Evolutionary conservation across 2,113 vertebrate genomes (phyloP), one percentile per base, ranked within the genome.

Genomic region (Limanda limanda): DNA sequence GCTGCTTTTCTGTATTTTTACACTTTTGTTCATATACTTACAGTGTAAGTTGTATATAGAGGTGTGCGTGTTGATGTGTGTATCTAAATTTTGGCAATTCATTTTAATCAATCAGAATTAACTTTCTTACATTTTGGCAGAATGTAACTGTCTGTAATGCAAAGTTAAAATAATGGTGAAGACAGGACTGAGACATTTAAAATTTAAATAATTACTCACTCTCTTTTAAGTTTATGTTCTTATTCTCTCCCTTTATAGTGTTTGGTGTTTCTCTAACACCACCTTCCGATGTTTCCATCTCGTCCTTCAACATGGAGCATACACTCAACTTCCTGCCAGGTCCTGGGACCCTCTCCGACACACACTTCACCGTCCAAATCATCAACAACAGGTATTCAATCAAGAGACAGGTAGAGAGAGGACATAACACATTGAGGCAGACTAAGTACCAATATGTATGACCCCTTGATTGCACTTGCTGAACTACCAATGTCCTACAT

Each of bases 241-340:
- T 20, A 1, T 48, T 71, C 10, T 56, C 21, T 69, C 27, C 20
- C 18, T 72, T 52, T 65, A 25, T 67, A 93, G 91, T 15, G 12
- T 15, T 17, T 18, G 63, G 76, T 20, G 1, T 31, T 17, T 42
- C 57, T 23, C 83, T 92, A 23, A 81, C 89, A 1, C 68, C 83
- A 1, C 93, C 93, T 4, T 21, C 70, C 84, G 89, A 82, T 1
- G 73, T 93, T 25, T 83, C 86, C 65, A 87, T 94, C 65, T 57
- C 78, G 13, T 94, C 93, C 45, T 79, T 89, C 65, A 92, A 94
- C 90, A 67, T 94, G 86, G 82, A 90, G 66, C 93, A 93, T 62
- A 74, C 48, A 0, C 88, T 94, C 24, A 79, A 70, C 23, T 93
- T 93, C 86, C 77, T 63, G 23, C 89, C 92, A 0, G 92, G 88